Evolutionary conservation across 2,888 invertebrate species (phyloP), one percentile per base, ranked within the genome.

Genomic region (Vanessa cardui): DNA sequence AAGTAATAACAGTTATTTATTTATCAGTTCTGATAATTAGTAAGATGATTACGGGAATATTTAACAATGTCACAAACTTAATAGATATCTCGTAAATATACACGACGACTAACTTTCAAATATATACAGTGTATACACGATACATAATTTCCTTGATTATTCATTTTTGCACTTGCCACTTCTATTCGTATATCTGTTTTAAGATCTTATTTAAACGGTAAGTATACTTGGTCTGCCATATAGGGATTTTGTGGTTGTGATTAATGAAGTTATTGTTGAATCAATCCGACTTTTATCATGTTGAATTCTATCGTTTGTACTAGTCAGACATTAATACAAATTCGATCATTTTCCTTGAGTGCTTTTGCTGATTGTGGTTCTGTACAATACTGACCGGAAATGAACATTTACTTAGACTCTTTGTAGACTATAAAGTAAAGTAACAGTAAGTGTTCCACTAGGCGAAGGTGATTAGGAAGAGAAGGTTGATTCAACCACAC

Each of bases 191-290:
- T 31, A 54, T n/a, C 16, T 54, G 31, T 31, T 31, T 31, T 16
- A 54, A 16, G 52, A 21, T 65, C 64, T 65, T 52, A 21, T 58
- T 46, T 59, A 44, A 39, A 21, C 45, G 45, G 46, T 45, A 45
- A 44, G 26, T 44, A 58, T 20, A 31, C 44, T 45, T 4, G 15
- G 58, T 46, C 54, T 15, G 50, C 65, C 60, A 20, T 66, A 66
- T 66, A 66, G 59, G 65, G 65, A 56, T 66, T 56, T 66, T 20
- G 54, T 66, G 18, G 56, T 18, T 56, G 56, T 66, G 65, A 66
- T 66, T 61, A 66, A 66, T 66, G 65, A 66, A 66, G 54, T 66
- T 66, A 66, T 66, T 66, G 65, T 66, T 60, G 65, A 47, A 52
- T 66, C 65, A 66, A 66, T 56, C 54, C 54, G 39, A 54, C 5